These are phyloP conservation scores for Achroia grisella DNA, from an alignment of 1,140 invertebrate species.

Conservation along the genomic window DNA sequence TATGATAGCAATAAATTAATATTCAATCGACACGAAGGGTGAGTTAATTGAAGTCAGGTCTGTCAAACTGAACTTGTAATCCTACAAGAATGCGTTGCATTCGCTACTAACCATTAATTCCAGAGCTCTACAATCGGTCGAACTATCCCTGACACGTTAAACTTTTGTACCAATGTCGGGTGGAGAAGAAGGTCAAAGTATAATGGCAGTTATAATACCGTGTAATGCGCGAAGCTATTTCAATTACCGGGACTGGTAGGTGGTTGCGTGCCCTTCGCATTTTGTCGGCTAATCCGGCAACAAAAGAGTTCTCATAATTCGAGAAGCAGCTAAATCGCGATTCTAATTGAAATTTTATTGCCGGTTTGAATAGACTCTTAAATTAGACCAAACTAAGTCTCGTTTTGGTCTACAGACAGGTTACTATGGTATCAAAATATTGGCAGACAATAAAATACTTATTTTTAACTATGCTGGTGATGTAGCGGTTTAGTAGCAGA, in stretches of 20 bases:
- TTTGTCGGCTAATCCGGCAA: slow-evolving; percentile 39
- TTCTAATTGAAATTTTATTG: slow-evolving; percentile 54
- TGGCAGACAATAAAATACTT: too few relatives aligned
- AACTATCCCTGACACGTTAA: neutral
- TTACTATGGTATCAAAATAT: too few relatives aligned
- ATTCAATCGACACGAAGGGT: slow-evolving; percentile 40
- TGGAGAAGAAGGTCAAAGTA: slow-evolving; percentile 7
- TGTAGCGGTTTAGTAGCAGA: too few relatives aligned
- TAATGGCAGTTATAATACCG: slow-evolving; percentile 14
- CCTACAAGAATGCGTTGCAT: slow-evolving; percentile 43
- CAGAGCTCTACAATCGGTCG: slow-evolving; percentile 10
- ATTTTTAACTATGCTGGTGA: too few relatives aligned
- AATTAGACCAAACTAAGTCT: too few relatives aligned
- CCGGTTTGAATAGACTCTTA: slow-evolving; percentile 1
- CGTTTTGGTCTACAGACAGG: too few relatives aligned
- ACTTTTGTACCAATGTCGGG: slow-evolving; percentile 1
- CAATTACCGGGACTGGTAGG: slow-evolving; percentile 37
- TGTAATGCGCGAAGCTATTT: slow-evolving; percentile 51
- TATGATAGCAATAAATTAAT: slow-evolving; percentile 49
- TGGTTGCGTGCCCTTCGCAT: slow-evolving; percentile 18
- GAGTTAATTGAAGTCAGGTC: slow-evolving; percentile 44
- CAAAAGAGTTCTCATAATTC: slow-evolving; percentile 51
- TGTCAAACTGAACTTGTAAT: slow-evolving; percentile 50
- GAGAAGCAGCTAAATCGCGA: slow-evolving; percentile 23
- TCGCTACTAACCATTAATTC: slow-evolving; percentile 15